A percentile compares a stretch with the other conserved stretches of the same genome.
These are phyloP conservation scores for Cynopterus sphinx DNA, from an alignment of 2,797 vertebrate species.

Conservation along the genomic window DNA sequence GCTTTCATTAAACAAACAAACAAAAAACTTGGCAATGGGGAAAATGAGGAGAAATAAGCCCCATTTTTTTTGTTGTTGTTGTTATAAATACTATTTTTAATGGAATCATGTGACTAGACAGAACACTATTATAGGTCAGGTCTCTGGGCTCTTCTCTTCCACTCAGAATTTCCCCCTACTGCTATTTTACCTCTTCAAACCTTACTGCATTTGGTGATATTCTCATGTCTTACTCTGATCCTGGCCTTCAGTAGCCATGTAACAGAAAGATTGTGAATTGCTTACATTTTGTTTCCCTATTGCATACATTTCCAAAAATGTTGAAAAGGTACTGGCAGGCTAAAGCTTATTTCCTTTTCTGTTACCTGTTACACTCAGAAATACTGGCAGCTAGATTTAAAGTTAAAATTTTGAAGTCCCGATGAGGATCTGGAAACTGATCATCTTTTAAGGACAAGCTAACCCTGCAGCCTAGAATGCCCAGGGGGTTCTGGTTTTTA, in stretches of 20 bases:
- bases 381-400: neutral
- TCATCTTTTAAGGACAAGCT: neutral
- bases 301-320: slow-evolving; percentile 8
- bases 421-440: neutral
- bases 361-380: neutral
- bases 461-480: neutral
- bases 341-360: slow-evolving; percentile 7
- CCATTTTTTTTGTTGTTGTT: neutral
- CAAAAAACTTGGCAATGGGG: neutral
- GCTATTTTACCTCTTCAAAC: neutral
- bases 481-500: neutral
- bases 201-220: slow-evolving; percentile 23
- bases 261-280: neutral
- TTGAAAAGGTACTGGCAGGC: neutral
- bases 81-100: slow-evolving; percentile 28
- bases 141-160: neutral
- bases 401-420: slow-evolving; percentile 23
- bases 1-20: neutral
- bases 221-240: slow-evolving; percentile 33
- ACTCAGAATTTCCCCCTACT: neutral
- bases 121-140: neutral
- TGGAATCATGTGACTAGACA: neutral
- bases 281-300: neutral
- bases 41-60: neutral
- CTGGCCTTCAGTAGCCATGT: slow-evolving; percentile 30